Evolutionary conservation across 1,140 invertebrate species (phyloP).

Genomic region (Adoxophyes honmai): DNA sequence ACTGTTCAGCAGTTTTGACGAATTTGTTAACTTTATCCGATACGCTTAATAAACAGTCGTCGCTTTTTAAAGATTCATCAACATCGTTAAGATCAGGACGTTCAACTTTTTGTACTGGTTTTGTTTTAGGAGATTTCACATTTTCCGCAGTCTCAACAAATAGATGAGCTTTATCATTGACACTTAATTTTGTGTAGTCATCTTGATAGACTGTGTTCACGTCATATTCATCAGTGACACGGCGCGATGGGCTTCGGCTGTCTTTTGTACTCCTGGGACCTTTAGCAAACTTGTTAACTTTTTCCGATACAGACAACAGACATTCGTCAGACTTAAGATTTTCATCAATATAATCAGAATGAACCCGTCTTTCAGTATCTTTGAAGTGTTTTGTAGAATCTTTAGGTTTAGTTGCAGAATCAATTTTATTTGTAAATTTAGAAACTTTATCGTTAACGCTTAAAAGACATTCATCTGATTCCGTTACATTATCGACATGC

Average conservation of each 20-base stretch:
- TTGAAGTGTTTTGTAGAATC: conserved; percentile 45
- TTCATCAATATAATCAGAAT: conserved; percentile 53
- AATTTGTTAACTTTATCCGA: conserved; percentile 81
- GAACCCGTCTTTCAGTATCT: conserved; percentile 48
- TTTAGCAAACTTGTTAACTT: conserved; percentile 79
- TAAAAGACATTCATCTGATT: conserved; percentile 60
- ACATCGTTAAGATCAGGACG: conserved; percentile 74
- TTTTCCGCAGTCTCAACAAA: conserved; percentile 81
- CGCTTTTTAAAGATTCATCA: conserved; percentile 75
- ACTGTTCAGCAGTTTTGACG: conserved; percentile 78
- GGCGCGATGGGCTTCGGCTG: conserved; percentile 50
- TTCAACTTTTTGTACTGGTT: conserved; percentile 64
- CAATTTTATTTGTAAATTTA: conserved; percentile 68
- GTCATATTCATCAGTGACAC: conserved; percentile 66
- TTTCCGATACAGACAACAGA: conserved; percentile 79
- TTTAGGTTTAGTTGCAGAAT: conserved; percentile 46
- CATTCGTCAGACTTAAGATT: conserved; percentile 72
- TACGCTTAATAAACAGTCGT: conserved; percentile 78
- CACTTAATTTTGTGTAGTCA: conserved; percentile 81
- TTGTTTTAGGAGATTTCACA: conserved; percentile 65
- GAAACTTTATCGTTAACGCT: conserved; percentile 78
- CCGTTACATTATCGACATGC: conserved; percentile 42
- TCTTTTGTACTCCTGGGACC: conserved; percentile 43
- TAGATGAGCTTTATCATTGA: conserved; percentile 82
- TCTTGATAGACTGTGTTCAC: conserved; percentile 74